Evolutionary conservation across 2,888 invertebrate genomes (phyloP), one percentile per base, ranked within the genome.

Genomic region (Thymelicus sylvestris): DNA sequence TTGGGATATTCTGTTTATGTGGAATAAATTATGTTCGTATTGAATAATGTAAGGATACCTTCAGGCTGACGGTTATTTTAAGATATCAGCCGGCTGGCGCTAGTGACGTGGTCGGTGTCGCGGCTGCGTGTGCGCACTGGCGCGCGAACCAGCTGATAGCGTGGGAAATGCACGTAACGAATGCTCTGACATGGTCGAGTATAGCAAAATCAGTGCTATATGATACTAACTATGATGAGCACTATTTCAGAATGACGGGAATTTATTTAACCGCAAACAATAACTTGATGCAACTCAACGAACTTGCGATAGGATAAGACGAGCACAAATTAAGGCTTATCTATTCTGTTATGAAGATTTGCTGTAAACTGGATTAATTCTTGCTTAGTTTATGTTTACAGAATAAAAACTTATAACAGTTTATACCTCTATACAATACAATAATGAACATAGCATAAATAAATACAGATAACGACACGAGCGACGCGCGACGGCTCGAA

Each of bases 61-160:
- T 15, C 67, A 60, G 48, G 63, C 48, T 50, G 48, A 41, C 67
- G 62, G 67, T 64, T 67, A 61, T 67, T 44, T 57, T 41, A 19
- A 76, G 78, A 80, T 78, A 76, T 78, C 78, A 77, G 77, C 73
- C 79, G 79, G 75, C 76, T 74, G 80, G 78, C 67, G 73, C 62
- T 73, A 70, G 72, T 82, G 81, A 79, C 81, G 78, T 74, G 80
- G 77, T 75, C 67, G 78, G 80, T 77, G 86, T 68, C 62, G 68
- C 63, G 55, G 86, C 76, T 80, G 87, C 85, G 81, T 82, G 78
- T 78, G 83, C 79, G 86, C 88, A 84, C 84, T 84, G 87, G 80
- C 81, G 88, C 92, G 87, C 90, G 82, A 87, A 86, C 88, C 87
- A 89, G 87, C 89, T 90, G 90, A 91, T 90, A 85, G 83, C 89